These are phyloP conservation scores for Notodonta ziczac DNA, from an alignment of 2,888 invertebrate genomes.

Conservation along the genomic window DNA sequence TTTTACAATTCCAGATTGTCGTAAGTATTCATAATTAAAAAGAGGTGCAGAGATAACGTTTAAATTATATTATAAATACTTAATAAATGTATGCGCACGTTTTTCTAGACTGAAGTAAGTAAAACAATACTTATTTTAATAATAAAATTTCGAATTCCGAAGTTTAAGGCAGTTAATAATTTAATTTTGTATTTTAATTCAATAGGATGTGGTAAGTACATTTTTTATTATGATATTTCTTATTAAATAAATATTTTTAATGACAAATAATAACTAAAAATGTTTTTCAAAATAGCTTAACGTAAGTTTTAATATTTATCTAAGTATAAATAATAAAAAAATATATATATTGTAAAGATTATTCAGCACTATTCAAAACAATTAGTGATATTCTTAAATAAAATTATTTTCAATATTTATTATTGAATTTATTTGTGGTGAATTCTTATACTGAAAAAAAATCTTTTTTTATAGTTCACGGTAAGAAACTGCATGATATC, in stretches of 20 bases:
- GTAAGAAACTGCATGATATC: background rate
- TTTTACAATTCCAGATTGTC: background rate
- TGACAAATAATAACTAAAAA: background rate
- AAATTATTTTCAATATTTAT: too few species aligned
- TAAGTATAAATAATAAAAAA: too few species aligned
- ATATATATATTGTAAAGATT: too few species aligned
- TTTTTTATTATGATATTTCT: background rate
- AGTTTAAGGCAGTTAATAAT: too few species aligned
- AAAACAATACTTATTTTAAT: background rate
- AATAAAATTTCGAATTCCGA: too few species aligned
- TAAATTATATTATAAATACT: too few species aligned
- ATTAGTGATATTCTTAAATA: too few species aligned
- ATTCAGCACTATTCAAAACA: too few species aligned
- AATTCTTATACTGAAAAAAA: too few species aligned
- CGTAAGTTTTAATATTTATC: slow-evolving; percentile 1
- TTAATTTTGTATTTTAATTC: too few species aligned
- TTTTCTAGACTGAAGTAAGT: slow-evolving; percentile 6
- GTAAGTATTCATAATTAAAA: background rate
- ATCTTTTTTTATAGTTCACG: background rate
- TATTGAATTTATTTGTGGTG: too few species aligned
- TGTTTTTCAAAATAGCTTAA: background rate
- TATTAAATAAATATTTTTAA: background rate
- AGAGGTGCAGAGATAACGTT: too few species aligned
- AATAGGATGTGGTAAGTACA: slow-evolving; percentile 2
- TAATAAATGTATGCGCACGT: background rate